Conservation (phyloP, 1,140 invertebrate species). For the Trichonephila inaurata region DNA sequence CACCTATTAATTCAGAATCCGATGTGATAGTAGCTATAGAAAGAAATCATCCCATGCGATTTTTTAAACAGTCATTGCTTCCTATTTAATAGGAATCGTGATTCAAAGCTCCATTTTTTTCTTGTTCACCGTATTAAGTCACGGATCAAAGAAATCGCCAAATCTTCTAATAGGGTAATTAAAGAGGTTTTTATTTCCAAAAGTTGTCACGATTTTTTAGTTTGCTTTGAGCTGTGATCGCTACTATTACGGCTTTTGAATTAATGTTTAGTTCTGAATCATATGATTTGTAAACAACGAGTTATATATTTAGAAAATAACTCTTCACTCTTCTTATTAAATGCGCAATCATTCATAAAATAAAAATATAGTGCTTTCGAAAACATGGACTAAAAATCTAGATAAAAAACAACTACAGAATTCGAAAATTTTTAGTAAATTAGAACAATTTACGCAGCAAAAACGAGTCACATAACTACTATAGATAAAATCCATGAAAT, state of each 20-base stretch:
- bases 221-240: background rate
- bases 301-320: background rate
- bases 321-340: too few relatives aligned
- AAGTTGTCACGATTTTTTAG: conserved; percentile 13
- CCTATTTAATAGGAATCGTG: conserved; percentile 17
- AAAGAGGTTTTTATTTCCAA: conserved; percentile 1
- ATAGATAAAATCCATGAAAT: too few relatives aligned
- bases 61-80: background rate
- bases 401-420: too few relatives aligned
- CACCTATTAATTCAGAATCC: conserved; percentile 3
- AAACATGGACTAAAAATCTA: too few relatives aligned
- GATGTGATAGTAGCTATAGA: conserved; percentile 1
- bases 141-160: conserved; percentile 8
- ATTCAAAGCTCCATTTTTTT: background rate
- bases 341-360: too few relatives aligned
- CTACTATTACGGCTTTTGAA: background rate
- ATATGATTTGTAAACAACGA: background rate
- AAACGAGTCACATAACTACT: too few relatives aligned
- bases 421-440: too few relatives aligned
- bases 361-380: too few relatives aligned
- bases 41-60: conserved; percentile 1
- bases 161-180: background rate
- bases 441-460: too few relatives aligned
- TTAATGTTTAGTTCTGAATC: background rate
- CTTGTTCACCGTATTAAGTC: background rate